Base-by-base conservation (phyloP, 2,888 invertebrate species). In the Phyto melanocephala region DNA sequence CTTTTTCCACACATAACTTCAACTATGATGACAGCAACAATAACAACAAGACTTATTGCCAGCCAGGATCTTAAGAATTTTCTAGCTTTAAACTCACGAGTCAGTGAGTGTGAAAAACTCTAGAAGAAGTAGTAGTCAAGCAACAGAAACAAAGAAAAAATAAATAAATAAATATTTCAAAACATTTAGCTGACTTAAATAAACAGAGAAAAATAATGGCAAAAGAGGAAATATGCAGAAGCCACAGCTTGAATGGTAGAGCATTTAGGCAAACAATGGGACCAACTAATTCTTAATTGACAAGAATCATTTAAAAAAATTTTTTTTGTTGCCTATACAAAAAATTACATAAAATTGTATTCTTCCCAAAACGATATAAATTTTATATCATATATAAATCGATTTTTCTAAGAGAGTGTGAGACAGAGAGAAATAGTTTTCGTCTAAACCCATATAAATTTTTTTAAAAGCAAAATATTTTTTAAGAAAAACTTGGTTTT, bases 141-240 rank as follows among this genome's bases (percentile, higher is more conserved):
- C 6, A 22, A 11, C 15, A 47, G 8, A 8, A 62, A 22, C 2
- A 62, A 52, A 8, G n/a, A 3, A 28, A 54, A 28, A 28, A 28
- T 28, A 28, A 28, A 28, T 28, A 28, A 28, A 28, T 28, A 28
- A 28, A 28, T 28, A 28, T 5, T 5, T 28, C 6, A 63, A 74
- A 62, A 54, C 68, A 75, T 75, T 74, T 75, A 68, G 74, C 75
- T 80, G 74, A 80, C 60, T 68, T 67, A 80, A 80, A 74, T 45
- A 62, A 60, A 50, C 17, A 5, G 17, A 58, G 20, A 56, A 17
- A 62, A 71, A 52, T 42, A 72, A 79, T 45, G 20, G 42, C 72
- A 52, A 37, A 63, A 10, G 6, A 40, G 10, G 47, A 75, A 74
- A 74, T 62, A 52, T 80, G 52, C 72, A 71, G 67, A 72, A 75